Conservation (phyloP, 2,888 invertebrate species). For the Cheilosia variabilis region DNA sequence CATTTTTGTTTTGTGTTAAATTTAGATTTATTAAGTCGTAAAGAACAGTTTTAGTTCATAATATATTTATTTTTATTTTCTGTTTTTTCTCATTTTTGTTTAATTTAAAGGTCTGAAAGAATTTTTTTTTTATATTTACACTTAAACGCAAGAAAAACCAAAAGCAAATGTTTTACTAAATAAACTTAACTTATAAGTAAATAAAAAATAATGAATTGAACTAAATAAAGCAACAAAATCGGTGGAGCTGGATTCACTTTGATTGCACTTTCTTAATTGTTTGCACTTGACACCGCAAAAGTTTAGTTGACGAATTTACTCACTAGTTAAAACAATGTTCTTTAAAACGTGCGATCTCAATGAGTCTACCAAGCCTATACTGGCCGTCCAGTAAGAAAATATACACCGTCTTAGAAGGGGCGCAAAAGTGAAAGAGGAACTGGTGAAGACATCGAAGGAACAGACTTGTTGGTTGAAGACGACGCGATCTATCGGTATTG, state of each 20-base stretch:
- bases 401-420: too few species aligned
- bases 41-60: constrained; percentile 61
- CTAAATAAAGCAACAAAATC: too few species aligned
- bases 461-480: too few species aligned
- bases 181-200: too few species aligned
- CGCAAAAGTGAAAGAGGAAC: too few species aligned
- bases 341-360: too few species aligned
- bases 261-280: neutral
- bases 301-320: neutral
- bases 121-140: constrained; percentile 3
- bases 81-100: constrained; percentile 27
- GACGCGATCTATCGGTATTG: too few species aligned
- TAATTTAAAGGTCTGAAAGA: constrained; percentile 20
- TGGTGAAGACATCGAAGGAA: too few species aligned
- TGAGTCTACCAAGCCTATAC: too few species aligned
- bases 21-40: constrained; percentile 53
- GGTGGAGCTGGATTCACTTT: neutral
- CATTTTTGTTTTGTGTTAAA: constrained; percentile 49
- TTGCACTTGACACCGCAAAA: neutral
- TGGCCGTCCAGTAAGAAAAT: too few species aligned
- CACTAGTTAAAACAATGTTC: too few species aligned
- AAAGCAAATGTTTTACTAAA: neutral
- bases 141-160: neutral
- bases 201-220: too few species aligned
- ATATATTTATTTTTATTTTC: constrained; percentile 39